These are phyloP conservation scores for Myotis findleyi DNA, from an alignment of 2,797 vertebrate species.

Conservation along the genomic window DNA sequence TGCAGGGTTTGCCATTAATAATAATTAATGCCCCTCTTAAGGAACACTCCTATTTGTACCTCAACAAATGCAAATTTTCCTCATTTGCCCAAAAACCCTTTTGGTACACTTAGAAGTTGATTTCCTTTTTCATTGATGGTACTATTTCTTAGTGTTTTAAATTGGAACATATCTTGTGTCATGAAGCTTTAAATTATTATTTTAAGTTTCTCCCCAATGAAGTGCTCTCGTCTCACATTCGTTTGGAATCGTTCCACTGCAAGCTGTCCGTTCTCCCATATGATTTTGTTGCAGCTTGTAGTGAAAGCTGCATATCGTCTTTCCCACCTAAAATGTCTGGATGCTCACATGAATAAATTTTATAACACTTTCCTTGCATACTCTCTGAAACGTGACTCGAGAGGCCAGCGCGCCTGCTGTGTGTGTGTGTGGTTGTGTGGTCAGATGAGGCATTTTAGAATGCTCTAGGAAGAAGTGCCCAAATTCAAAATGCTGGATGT, in stretches of 20 bases:
- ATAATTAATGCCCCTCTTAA: slow-evolving; percentile 84
- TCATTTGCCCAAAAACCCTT: slow-evolving; percentile 68
- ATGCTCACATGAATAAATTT: slow-evolving; percentile 83
- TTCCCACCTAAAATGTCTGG: slow-evolving; percentile 73
- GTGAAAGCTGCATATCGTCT: slow-evolving; percentile 64
- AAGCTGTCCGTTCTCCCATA: slow-evolving; percentile 53
- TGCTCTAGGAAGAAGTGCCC: not conserved
- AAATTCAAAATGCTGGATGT: not conserved
- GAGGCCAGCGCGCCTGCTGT: not conserved
- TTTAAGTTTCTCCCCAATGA: slow-evolving; percentile 58
- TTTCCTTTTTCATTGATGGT: slow-evolving; percentile 81
- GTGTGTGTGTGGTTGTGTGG: not conserved
- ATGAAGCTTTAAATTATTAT: slow-evolving; percentile 83
- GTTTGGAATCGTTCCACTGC: slow-evolving; percentile 82
- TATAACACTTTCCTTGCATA: slow-evolving; percentile 76
- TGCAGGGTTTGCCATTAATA: slow-evolving; percentile 88
- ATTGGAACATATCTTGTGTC: slow-evolving; percentile 77
- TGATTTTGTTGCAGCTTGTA: slow-evolving; percentile 68
- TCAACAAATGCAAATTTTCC: slow-evolving; percentile 78
- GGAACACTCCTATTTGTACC: slow-evolving; percentile 85
- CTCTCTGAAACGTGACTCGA: slow-evolving; percentile 68
- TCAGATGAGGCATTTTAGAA: not conserved
- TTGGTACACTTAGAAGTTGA: slow-evolving; percentile 75
- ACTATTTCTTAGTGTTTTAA: slow-evolving; percentile 84
- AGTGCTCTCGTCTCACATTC: slow-evolving; percentile 46